A percentile compares a stretch with the other conserved stretches of the same genome.
These are phyloP conservation scores for Spodoptera littoralis DNA, from an alignment of 2,888 invertebrate species.

Conservation along the genomic window DNA sequence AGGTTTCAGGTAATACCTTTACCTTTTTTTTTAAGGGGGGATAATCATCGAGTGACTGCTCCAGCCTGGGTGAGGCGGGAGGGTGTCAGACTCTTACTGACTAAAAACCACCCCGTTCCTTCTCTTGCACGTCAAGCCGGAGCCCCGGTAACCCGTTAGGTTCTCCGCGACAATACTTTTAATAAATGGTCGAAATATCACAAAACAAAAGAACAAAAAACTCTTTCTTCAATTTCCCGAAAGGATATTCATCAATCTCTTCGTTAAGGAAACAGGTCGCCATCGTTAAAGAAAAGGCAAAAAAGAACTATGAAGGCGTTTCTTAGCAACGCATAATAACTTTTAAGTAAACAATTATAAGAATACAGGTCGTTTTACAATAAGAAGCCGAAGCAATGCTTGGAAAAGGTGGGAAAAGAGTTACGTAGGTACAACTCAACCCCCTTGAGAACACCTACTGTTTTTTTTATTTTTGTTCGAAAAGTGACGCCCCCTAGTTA, in stretches of 20 bases:
- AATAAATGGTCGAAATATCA: no score
- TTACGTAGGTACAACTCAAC: constrained; percentile 19
- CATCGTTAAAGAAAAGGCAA: neutral
- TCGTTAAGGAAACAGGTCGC: neutral
- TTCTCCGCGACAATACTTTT: no score
- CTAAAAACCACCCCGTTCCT: no score
- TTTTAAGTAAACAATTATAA: constrained; percentile 23
- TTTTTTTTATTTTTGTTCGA: constrained; percentile 10
- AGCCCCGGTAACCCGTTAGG: no score
- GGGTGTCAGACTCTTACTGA: no score
- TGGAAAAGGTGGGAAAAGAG: constrained; percentile 8
- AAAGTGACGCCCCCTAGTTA: neutral
- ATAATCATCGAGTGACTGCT: no score
- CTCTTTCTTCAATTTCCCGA: no score
- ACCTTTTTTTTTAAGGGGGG: no score
- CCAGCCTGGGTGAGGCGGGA: no score
- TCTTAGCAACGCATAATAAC: constrained; percentile 1
- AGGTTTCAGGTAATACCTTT: no score
- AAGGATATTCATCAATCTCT: neutral
- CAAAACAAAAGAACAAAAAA: no score
- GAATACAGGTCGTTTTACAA: constrained; percentile 20
- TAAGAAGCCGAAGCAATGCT: constrained; percentile 14
- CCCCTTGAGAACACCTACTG: neutral
- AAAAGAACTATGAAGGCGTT: neutral
- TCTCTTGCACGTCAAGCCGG: no score